Base-by-base conservation (phyloP, 2,797 vertebrate species). In the Danio choprae region DNA sequence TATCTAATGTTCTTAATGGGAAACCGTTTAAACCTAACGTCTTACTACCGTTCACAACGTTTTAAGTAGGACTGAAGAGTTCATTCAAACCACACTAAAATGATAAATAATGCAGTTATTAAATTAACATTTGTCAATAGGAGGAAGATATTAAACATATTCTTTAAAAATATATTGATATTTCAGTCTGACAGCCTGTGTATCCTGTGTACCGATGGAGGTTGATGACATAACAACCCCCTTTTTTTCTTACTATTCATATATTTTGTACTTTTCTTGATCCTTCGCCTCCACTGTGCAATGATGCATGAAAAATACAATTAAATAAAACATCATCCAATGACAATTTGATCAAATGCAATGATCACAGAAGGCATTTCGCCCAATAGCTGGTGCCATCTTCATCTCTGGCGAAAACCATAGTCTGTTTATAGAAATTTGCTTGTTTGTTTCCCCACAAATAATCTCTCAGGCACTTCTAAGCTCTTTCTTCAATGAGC, bases 401-500 rank as follows among this genome's bases (percentile, higher is more conserved):
- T 55, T 40, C 64, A 56, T 81, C 81, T 74, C 65, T 77, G 64
- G 81, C 22, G 43, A 29, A n/a, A 62, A 36, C 64, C 63, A 38
- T 12, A 11, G 76, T 29, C 38, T 51, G 16, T 51, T 51, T 4
- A 41, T 13, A 10, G 29, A 22, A 50, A 9, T 56, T 46, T 36
- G 29, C 69, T 11, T 7, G 41, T 55, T 38, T 70, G 86, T 46
- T 51, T 41, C 36, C 36, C 60, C 80, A 77, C 77, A 82, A 48
- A 56, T 74, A 64, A 53, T 10, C 83, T 86, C 53, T 87, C 87
- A 93, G 93, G 93, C 93, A 94, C 93, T 92, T 92, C 88, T 86
- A 87, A 65, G 83, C 83, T 60, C 77, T 56, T 81, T 46, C 77
- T 65, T 71, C 74, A 65, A 18, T 41, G 7, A 56, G 70, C 75